phyloP scores from a whole-genome alignment of 2,888 invertebrate species.

The Flexamia atlantica region DNA sequence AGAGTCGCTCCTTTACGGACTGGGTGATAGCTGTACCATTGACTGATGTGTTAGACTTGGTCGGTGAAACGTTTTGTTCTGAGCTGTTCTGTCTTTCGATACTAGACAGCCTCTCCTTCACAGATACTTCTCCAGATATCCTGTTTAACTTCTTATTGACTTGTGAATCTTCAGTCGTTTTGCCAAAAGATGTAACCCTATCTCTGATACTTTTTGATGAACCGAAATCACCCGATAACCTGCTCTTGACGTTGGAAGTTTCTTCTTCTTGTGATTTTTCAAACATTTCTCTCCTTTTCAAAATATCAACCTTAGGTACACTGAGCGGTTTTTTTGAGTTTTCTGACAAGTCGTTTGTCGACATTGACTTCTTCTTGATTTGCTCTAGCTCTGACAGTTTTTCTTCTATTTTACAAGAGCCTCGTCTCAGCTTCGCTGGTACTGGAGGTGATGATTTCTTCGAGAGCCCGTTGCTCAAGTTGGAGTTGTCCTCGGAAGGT shows the following conservation, averaged over 20 bases:
- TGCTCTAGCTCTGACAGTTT: slow-evolving; percentile 80
- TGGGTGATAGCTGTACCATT: slow-evolving; percentile 75
- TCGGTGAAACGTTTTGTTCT: slow-evolving; percentile 30
- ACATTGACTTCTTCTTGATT: slow-evolving; percentile 67
- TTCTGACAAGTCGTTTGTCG: slow-evolving; percentile 74
- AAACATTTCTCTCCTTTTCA: slow-evolving; percentile 89
- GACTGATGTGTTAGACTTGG: slow-evolving; percentile 70
- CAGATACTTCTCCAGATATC: slow-evolving; percentile 72
- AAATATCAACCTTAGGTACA: slow-evolving; percentile 85
- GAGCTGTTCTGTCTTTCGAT: slow-evolving; percentile 71
- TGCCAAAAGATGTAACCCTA: slow-evolving; percentile 83
- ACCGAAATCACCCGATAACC: slow-evolving; percentile 81
- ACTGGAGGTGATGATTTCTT: slow-evolving; percentile 68
- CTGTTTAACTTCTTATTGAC: slow-evolving; percentile 68
- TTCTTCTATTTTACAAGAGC: slow-evolving; percentile 80
- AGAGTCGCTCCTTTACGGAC: slow-evolving; percentile 77
- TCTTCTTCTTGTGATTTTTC: slow-evolving; percentile 76
- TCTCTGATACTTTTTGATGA: slow-evolving; percentile 85
- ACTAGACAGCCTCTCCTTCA: slow-evolving; percentile 68
- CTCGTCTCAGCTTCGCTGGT: slow-evolving; percentile 69
- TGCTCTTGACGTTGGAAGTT: slow-evolving; percentile 75
- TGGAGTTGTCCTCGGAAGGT: slow-evolving; percentile 70
- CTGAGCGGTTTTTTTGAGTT: slow-evolving; percentile 80
- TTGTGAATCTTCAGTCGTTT: slow-evolving; percentile 76
- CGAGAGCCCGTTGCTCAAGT: slow-evolving; percentile 45